Conservation (phyloP, 2,797 vertebrate genomes). For the Sternotherus odoratus region DNA sequence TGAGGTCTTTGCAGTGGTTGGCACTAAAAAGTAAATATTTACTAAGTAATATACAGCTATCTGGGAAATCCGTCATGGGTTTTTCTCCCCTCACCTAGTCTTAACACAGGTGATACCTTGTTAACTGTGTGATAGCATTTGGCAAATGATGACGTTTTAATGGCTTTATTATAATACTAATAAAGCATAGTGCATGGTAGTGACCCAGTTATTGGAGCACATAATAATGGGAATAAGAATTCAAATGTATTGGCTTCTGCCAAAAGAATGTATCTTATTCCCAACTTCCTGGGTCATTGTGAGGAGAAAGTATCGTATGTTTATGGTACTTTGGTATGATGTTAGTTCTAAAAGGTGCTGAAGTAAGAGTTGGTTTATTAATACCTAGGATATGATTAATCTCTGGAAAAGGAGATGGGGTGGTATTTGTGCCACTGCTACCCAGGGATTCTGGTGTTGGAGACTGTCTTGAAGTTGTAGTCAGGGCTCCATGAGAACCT, state of each 20-base stretch:
- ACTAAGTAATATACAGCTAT: background rate
- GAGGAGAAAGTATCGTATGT: background rate
- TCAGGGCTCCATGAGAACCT: background rate
- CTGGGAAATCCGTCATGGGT: background rate
- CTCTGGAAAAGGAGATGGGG: background rate
- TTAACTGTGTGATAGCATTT: background rate
- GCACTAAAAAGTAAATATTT: background rate
- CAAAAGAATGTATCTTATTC: background rate
- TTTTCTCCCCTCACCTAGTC: background rate
- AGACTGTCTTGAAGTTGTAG: background rate
- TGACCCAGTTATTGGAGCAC: slow-evolving; percentile 13
- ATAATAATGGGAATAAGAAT: background rate
- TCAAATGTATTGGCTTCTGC: background rate
- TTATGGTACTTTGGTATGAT: background rate
- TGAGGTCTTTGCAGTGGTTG: background rate
- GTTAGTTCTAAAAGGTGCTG: background rate
- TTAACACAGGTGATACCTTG: background rate
- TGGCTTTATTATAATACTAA: background rate
- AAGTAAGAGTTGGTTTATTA: background rate
- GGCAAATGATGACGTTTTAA: background rate
- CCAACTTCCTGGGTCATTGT: background rate
- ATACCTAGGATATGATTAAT: background rate
- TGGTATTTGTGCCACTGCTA: background rate
- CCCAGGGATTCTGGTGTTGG: background rate
- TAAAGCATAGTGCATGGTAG: background rate